These are phyloP conservation scores for Plectropomus leopardus DNA, from an alignment of 2,113 vertebrate genomes.

Conservation along the genomic window DNA sequence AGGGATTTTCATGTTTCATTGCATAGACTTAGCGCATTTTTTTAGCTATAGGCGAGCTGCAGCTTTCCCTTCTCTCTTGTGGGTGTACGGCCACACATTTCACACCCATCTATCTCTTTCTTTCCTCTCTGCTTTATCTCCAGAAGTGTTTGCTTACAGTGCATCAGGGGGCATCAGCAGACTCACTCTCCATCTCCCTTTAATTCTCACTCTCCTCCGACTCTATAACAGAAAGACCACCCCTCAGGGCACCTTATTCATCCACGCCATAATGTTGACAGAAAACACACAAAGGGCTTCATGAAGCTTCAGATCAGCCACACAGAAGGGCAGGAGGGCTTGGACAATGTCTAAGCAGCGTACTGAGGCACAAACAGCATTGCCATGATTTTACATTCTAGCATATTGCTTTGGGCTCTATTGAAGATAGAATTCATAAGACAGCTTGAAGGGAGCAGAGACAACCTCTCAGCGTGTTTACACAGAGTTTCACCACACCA, in stretches of 20 bases:
- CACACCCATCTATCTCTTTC: conserved; percentile 18
- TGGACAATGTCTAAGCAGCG: conserved; percentile 68
- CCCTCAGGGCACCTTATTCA: conserved; percentile 79
- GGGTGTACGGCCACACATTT: not conserved
- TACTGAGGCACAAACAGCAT: conserved; percentile 70
- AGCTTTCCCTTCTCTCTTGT: not conserved
- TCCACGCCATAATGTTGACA: conserved; percentile 80
- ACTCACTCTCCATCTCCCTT: conserved; percentile 40
- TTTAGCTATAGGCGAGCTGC: not conserved
- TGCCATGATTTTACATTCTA: conserved; percentile 58
- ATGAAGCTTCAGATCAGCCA: conserved; percentile 68
- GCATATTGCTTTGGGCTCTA: conserved; percentile 46
- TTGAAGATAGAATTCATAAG: conserved; percentile 79
- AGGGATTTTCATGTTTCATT: not conserved
- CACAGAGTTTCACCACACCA: conserved; percentile 44
- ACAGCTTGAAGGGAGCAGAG: conserved; percentile 31
- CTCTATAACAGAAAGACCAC: conserved; percentile 68
- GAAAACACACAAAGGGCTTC: conserved; percentile 80
- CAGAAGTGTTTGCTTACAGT: conserved; percentile 56
- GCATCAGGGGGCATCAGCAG: conserved; percentile 62
- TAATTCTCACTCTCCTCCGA: conserved; percentile 57
- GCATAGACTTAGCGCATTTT: not conserved
- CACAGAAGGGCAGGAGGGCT: conserved; percentile 46
- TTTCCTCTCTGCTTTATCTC: conserved; percentile 1
- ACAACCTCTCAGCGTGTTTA: conserved; percentile 51